A percentile compares a stretch with the other conserved stretches of the same genome.
Evolutionary conservation across 1,140 invertebrate genomes (phyloP).

Genomic region (Onthophagus taurus): DNA sequence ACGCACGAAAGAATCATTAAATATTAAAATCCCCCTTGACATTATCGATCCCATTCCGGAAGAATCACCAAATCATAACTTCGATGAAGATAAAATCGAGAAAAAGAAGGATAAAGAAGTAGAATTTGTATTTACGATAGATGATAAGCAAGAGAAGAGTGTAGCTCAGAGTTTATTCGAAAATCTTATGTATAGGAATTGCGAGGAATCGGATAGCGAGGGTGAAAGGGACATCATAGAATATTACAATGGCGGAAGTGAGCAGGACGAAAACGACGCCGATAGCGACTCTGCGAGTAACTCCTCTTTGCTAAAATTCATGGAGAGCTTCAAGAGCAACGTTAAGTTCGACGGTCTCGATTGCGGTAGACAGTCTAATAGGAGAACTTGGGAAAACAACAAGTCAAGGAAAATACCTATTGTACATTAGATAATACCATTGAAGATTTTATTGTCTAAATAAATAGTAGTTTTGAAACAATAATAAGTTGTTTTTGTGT

Average conservation of each 20-base stretch:
- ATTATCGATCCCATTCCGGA: not conserved
- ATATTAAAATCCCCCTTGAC: slow-evolving; percentile 5
- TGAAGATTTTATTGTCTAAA: too few species aligned
- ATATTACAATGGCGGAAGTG: slow-evolving; percentile 14
- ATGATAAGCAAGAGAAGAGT: slow-evolving; percentile 1
- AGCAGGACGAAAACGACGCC: slow-evolving; percentile 5
- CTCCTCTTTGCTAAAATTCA: slow-evolving; percentile 26
- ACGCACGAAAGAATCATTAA: slow-evolving; percentile 7
- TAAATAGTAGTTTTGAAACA: too few species aligned
- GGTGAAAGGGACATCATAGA: slow-evolving; percentile 20
- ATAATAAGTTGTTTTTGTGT: too few species aligned
- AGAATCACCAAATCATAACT: not conserved
- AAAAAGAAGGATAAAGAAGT: not conserved
- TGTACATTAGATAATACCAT: too few species aligned
- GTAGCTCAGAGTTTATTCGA: slow-evolving; percentile 13
- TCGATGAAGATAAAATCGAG: not conserved
- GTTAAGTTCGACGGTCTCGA: not conserved
- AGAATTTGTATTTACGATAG: slow-evolving; percentile 7
- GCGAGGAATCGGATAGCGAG: slow-evolving; percentile 11
- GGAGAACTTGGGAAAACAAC: too few species aligned
- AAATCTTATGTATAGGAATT: slow-evolving; percentile 22
- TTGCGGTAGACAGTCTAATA: not conserved
- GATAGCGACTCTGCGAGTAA: slow-evolving; percentile 18
- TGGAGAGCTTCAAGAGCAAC: slow-evolving; percentile 26
- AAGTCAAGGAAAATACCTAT: too few species aligned